These are phyloP conservation scores for Spondyliosoma cantharus DNA, from an alignment of 2,797 vertebrate genomes.

Conservation along the genomic window DNA sequence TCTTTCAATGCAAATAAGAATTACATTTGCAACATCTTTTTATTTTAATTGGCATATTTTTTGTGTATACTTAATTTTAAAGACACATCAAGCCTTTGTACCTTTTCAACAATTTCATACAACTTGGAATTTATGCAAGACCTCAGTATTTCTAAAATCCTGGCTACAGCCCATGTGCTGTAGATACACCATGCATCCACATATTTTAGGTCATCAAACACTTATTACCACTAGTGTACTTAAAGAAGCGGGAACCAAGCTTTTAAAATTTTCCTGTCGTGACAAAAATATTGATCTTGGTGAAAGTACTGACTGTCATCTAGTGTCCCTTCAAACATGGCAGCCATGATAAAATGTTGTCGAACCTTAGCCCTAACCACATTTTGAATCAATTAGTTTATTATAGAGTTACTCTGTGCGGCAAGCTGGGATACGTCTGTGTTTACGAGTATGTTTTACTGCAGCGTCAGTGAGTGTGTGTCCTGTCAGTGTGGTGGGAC, in stretches of 20 bases:
- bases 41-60: no score
- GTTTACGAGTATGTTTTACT: constrained; percentile 35
- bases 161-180: no score
- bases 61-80: no score
- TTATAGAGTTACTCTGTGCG: constrained; percentile 12
- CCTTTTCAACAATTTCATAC: no score
- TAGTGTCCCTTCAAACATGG: neutral
- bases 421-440: constrained; percentile 18
- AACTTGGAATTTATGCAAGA: no score
- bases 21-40: no score
- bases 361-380: neutral
- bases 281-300: neutral
- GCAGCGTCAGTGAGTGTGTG: constrained; percentile 13
- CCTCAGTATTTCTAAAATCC: no score
- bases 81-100: no score
- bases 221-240: no score
- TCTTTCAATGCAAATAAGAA: no score
- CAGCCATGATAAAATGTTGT: constrained; percentile 7
- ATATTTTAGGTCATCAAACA: no score
- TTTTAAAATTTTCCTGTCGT: neutral
- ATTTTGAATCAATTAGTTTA: constrained; percentile 34
- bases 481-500: constrained; percentile 18
- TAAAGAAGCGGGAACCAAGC: neutral
- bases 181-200: no score
- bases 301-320: neutral